phyloP scores from a whole-genome alignment of 2,888 invertebrate species.

The Heteromyza rotundicornis region DNA sequence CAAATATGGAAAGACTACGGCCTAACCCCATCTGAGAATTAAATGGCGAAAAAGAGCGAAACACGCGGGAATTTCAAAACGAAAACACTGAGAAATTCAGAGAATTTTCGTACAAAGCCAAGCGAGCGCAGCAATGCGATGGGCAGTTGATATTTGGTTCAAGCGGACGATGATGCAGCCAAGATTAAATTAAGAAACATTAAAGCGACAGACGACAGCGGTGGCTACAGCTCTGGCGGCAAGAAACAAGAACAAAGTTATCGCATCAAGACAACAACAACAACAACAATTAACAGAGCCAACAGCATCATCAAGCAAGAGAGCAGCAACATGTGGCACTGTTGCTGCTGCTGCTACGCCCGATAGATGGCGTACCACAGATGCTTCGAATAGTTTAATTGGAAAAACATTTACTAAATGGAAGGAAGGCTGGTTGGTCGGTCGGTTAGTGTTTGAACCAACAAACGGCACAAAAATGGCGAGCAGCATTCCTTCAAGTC shows the following conservation, averaged over 20 bases:
- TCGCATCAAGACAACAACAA: conserved; percentile 23
- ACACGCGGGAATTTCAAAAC: conserved; percentile 20
- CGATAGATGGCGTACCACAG: conserved; percentile 29
- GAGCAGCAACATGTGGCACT: conserved; percentile 6
- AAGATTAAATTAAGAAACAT: conserved; percentile 4
- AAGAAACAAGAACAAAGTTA: conserved; percentile 37
- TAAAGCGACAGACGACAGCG: conserved; percentile 27
- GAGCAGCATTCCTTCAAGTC: neutral
- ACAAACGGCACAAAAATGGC: too few relatives aligned
- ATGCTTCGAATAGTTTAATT: conserved; percentile 37
- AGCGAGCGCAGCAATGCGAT: neutral
- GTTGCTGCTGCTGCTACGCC: neutral
- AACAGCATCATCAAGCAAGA: neutral
- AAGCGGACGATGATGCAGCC: neutral
- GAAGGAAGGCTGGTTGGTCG: too few relatives aligned
- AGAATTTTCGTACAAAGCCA: conserved; percentile 4
- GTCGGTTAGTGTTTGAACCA: too few relatives aligned
- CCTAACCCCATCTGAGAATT: neutral
- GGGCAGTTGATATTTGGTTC: neutral
- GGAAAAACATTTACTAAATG: conserved; percentile 22
- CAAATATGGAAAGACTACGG: too few relatives aligned
- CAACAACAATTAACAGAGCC: neutral
- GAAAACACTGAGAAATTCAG: conserved; percentile 18
- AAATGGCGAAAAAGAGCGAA: conserved; percentile 15
- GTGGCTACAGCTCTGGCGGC: conserved; percentile 31